Evolutionary conservation across 2,113 vertebrate species (phyloP).

Genomic region (Pedionomus torquatus): DNA sequence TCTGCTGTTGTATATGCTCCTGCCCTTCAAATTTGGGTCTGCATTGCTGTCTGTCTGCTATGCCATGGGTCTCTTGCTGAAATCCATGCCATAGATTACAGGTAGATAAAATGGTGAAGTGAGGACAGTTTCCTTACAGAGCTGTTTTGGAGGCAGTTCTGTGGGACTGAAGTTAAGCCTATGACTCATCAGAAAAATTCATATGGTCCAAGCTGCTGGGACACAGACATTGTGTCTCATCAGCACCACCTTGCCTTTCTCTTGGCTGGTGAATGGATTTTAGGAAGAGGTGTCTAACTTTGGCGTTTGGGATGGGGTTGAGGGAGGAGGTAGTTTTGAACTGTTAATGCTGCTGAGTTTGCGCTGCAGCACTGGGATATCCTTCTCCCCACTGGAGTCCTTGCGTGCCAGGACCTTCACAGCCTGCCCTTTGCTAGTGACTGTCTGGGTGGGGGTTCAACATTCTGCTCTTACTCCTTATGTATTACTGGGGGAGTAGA

Average conservation of each 20-base stretch:
- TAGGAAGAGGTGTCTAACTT: background rate
- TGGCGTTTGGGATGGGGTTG: accelerated
- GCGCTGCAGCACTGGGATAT: accelerated
- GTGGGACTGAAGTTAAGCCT: background rate
- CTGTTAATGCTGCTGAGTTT: background rate
- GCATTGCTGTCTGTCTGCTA: background rate
- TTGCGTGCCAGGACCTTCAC: accelerated
- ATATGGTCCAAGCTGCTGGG: background rate
- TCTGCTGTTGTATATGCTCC: background rate
- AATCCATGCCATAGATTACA: background rate
- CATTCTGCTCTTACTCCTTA: background rate
- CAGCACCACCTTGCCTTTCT: background rate
- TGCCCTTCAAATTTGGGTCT: background rate
- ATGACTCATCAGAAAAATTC: background rate
- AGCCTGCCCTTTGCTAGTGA: accelerated
- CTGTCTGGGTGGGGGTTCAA: background rate
- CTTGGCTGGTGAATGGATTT: background rate
- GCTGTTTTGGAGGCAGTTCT: background rate
- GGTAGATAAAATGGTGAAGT: background rate
- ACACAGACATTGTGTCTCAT: background rate
- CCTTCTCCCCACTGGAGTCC: background rate
- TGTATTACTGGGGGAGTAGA: background rate
- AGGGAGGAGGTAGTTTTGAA: background rate
- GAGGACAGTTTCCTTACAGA: background rate
- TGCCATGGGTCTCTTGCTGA: background rate